Evolutionary conservation across 37 sponge, comb jelly and placozoan genomes (phyloP).

Genomic region (Amphimedon queenslandica): DNA sequence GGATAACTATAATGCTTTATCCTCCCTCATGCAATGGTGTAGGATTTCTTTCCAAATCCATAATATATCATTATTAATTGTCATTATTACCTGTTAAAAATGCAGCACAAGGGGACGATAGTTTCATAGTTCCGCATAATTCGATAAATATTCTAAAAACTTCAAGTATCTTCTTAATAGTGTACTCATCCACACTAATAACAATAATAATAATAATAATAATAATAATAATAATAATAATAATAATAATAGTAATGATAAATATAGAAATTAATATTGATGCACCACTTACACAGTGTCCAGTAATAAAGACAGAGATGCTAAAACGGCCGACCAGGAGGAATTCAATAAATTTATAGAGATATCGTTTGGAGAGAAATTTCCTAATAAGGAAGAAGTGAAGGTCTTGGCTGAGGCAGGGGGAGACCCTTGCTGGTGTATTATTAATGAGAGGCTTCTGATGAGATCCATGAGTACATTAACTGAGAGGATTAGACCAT

Average conservation of each 20-base stretch:
- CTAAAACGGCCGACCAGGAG: conserved; percentile 87
- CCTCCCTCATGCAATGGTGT: too few relatives aligned
- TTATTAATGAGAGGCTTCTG: conserved; percentile 48
- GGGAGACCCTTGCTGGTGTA: conserved; percentile 15
- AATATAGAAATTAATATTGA: neutral
- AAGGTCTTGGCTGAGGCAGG: neutral
- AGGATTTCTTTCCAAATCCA: too few relatives aligned
- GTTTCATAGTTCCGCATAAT: conserved; percentile 66
- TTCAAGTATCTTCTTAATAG: conserved; percentile 64
- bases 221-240: too few relatives aligned
- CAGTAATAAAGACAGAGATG: conserved; percentile 78
- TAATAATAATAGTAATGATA: too few relatives aligned
- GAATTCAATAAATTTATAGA: conserved; percentile 55
- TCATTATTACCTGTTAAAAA: conserved; percentile 73
- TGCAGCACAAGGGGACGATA: conserved; percentile 80
- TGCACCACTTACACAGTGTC: conserved; percentile 58
- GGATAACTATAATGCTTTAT: too few relatives aligned
- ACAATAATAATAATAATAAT: neutral
- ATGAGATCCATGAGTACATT: conserved; percentile 64
- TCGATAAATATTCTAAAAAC: conserved; percentile 69
- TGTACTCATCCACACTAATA: conserved; percentile 72
- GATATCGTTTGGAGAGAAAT: conserved; percentile 15
- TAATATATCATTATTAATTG: too few relatives aligned
- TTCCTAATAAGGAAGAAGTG: neutral
- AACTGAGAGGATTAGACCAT: conserved; percentile 71